Percentiles rank a stretch among this genome's conserved stretches.
These are phyloP conservation scores for Eupithecia insigniata DNA, from an alignment of 2,888 invertebrate species.

Conservation along the genomic window DNA sequence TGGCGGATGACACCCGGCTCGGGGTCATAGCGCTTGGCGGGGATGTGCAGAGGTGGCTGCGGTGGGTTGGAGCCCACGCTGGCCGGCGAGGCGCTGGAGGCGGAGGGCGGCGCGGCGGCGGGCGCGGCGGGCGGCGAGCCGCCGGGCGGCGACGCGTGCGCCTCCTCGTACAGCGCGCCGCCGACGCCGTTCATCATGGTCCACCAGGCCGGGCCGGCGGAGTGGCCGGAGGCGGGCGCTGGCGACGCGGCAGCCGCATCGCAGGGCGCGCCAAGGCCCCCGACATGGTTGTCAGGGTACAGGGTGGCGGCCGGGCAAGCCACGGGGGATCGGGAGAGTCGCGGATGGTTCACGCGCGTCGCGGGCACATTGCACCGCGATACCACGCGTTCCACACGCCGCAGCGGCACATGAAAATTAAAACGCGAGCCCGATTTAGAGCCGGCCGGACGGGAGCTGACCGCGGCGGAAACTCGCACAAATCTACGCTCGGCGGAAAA, in stretches of 20 bases:
- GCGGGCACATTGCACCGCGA: conserved; percentile 83
- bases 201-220: conserved; percentile 93
- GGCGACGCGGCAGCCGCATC: conserved; percentile 88
- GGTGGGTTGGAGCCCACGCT: conserved; percentile 88
- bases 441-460: conserved; percentile 70
- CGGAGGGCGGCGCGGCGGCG: conserved; percentile 86
- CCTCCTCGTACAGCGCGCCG: conserved; percentile 91
- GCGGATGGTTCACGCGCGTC: conserved; percentile 80
- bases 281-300: conserved; percentile 90
- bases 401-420: conserved; percentile 82
- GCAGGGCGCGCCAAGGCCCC: conserved; percentile 87
- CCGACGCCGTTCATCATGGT: conserved; percentile 92
- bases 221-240: conserved; percentile 92
- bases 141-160: conserved; percentile 84
- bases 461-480: conserved; percentile 61
- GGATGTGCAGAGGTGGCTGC: conserved; percentile 93
- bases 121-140: conserved; percentile 88
- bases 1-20: conserved; percentile 90
- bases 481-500: conserved; percentile 49
- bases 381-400: conserved; percentile 78
- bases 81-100: conserved; percentile 84
- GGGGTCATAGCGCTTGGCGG: conserved; percentile 90
- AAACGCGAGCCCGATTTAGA: conserved; percentile 83
- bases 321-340: conserved; percentile 86
- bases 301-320: conserved; percentile 92